These are phyloP conservation scores for Platichthys flesus DNA, from an alignment of 2,113 vertebrate species.

Conservation along the genomic window DNA sequence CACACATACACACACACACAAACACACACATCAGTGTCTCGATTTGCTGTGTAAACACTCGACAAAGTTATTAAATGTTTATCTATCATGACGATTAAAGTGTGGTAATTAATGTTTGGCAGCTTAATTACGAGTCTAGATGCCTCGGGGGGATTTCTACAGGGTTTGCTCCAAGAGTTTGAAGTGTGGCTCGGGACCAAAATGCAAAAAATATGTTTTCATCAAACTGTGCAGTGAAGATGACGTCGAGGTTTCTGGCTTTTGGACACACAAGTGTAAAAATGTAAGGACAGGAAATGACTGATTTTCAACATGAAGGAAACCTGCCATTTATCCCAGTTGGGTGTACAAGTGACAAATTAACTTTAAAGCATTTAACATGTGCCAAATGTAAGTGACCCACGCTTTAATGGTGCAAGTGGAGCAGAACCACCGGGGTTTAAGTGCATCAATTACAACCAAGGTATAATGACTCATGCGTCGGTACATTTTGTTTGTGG, in stretches of 20 bases:
- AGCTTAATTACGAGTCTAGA: conserved; percentile 56
- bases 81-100: conserved; percentile 12
- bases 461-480: conserved; percentile 26
- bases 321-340: conserved; percentile 10
- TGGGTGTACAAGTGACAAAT: too few species aligned
- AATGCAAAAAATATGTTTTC: conserved; percentile 11
- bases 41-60: conserved; percentile 18
- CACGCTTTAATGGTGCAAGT: conserved; percentile 23
- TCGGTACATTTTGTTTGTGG: conserved; percentile 32
- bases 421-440: conserved; percentile 41
- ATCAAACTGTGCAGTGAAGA: conserved; percentile 28
- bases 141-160: conserved; percentile 38
- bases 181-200: conserved; percentile 50
- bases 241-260: conserved; percentile 20
- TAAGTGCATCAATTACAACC: conserved; percentile 44
- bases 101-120: conserved; percentile 43
- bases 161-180: conserved; percentile 52
- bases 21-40: conserved; percentile 1
- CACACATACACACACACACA: not conserved
- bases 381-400: conserved; percentile 36
- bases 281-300: conserved; percentile 31
- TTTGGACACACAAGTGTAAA: conserved; percentile 33
- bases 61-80: not conserved
- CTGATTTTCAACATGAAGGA: conserved; percentile 20
- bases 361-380: conserved; percentile 13